phyloP scores from a whole-genome alignment of 2,797 vertebrate genomes.

The Macropus fuliginosus region DNA sequence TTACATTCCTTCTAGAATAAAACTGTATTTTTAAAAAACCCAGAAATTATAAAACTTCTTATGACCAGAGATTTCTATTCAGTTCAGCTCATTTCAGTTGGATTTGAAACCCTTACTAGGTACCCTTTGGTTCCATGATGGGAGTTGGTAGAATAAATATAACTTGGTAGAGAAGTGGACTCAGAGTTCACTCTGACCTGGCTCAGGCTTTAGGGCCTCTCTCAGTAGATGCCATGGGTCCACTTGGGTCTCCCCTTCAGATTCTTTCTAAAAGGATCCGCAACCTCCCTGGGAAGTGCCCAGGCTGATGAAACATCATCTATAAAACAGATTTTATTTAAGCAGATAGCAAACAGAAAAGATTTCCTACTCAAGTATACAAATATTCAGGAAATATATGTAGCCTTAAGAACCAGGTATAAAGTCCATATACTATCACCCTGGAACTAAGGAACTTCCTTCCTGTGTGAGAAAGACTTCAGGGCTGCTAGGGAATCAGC shows the following conservation, averaged over 20 bases:
- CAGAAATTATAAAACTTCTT: not conserved
- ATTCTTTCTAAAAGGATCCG: no score
- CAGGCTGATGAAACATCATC: no score
- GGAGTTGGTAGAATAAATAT: not conserved
- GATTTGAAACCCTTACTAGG: no score
- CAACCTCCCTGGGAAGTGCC: not conserved
- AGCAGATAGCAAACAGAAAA: no score
- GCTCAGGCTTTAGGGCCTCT: not conserved
- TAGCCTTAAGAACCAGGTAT: not conserved
- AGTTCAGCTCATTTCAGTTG: no score
- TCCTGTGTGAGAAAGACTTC: not conserved
- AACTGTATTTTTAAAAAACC: not conserved
- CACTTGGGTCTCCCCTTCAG: not conserved
- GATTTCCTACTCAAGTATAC: no score
- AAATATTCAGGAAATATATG: no score
- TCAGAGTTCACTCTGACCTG: not conserved
- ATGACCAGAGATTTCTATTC: not conserved
- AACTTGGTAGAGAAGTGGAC: no score
- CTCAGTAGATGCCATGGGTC: no score
- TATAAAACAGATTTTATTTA: no score
- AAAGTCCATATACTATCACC: no score
- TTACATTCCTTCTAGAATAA: not conserved
- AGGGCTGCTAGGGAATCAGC: no score
- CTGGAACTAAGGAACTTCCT: not conserved
- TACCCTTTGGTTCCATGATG: accelerated